Percentiles rank a stretch among this genome's conserved stretches.
Conservation (phyloP, 1,140 invertebrate genomes). For the Drosophila albomicans region DNA sequence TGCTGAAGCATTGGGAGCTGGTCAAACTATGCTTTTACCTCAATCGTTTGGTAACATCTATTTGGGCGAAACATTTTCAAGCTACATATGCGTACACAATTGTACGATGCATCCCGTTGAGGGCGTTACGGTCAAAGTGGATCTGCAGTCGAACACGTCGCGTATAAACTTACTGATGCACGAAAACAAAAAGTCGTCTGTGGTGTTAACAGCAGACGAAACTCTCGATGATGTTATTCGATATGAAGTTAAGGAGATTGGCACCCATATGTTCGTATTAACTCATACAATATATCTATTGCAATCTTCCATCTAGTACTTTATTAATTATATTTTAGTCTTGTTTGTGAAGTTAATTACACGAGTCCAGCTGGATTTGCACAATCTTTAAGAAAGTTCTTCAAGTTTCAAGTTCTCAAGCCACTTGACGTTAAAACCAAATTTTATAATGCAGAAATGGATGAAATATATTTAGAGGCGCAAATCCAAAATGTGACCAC, state of each 20-base stretch:
- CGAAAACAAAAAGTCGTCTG: constrained; percentile 87
- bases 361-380: constrained; percentile 89
- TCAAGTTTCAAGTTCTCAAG: constrained; percentile 99
- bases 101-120: constrained; percentile 93
- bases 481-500: constrained; percentile 86
- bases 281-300: neutral
- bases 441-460: constrained; percentile 98
- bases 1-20: constrained; percentile 92
- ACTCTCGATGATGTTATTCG: constrained; percentile 98
- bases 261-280: constrained; percentile 94
- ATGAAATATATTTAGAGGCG: constrained; percentile 98
- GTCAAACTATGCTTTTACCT: constrained; percentile 95
- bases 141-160: constrained; percentile 96
- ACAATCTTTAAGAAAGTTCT: constrained; percentile 96
- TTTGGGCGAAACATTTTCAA: constrained; percentile 98
- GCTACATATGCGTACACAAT: constrained; percentile 98
- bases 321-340: constrained; percentile 85
- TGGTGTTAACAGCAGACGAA: constrained; percentile 91
- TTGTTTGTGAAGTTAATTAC: constrained; percentile 98
- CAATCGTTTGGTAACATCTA: constrained; percentile 96
- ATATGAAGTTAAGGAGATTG: constrained; percentile 99
- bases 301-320: too few relatives aligned
- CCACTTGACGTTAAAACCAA: constrained; percentile 99
- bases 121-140: constrained; percentile 94
- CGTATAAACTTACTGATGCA: constrained; percentile 91